phyloP scores from a whole-genome alignment of 2,113 vertebrate genomes.

The Gymnarchus niloticus region DNA sequence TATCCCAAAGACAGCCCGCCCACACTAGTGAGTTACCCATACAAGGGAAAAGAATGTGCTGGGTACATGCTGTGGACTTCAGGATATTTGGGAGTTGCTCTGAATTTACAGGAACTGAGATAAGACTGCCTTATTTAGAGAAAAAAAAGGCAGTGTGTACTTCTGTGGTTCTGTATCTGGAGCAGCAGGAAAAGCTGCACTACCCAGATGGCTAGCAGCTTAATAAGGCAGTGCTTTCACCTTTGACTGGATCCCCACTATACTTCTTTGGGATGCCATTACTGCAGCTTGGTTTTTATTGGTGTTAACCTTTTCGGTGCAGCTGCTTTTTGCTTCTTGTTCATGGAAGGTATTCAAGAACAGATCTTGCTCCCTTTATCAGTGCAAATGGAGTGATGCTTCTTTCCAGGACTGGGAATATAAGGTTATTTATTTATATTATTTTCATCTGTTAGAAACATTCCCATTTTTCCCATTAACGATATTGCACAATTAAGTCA shows the following conservation, averaged over 20 bases:
- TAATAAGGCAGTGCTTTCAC: constrained; percentile 56
- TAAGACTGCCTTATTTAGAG: constrained; percentile 73
- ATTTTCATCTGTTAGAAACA: no score
- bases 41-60: constrained; percentile 82
- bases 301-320: not conserved
- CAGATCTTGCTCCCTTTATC: not conserved
- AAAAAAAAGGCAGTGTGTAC: constrained; percentile 46
- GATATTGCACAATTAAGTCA: not conserved
- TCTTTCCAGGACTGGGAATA: not conserved
- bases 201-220: constrained; percentile 33
- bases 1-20: constrained; percentile 52
- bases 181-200: constrained; percentile 40
- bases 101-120: constrained; percentile 67
- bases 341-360: not conserved
- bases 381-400: not conserved
- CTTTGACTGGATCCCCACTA: not conserved
- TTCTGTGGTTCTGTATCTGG: constrained; percentile 29
- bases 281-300: not conserved
- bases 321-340: not conserved
- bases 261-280: not conserved
- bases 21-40: constrained; percentile 69
- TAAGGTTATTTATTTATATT: not conserved
- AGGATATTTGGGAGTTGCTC: constrained; percentile 59
- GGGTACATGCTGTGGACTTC: constrained; percentile 46
- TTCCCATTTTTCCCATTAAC: not conserved